Evolutionary conservation across 2,113 vertebrate species (phyloP).

Genomic region (Mirza zaza): DNA sequence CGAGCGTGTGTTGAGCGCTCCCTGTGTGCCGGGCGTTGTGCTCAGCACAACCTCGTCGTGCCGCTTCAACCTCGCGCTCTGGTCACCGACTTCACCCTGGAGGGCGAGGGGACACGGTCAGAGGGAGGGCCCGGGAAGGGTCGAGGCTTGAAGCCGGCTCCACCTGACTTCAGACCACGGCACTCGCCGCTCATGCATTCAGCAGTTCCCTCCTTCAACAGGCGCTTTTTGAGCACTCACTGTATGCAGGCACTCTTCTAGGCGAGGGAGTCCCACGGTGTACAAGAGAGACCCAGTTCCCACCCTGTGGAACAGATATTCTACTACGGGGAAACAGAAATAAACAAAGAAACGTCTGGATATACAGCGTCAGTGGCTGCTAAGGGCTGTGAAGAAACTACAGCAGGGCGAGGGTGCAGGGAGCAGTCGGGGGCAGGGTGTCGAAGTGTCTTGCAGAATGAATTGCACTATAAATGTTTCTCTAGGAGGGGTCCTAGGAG

Average conservation of each 20-base stretch:
- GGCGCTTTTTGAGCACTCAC: not conserved
- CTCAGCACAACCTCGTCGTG: not conserved
- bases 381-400: not conserved
- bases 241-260: too few species aligned
- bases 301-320: not conserved
- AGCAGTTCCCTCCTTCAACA: not conserved
- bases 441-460: not conserved
- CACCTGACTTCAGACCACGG: not conserved
- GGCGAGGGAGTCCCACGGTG: too few species aligned
- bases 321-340: not conserved
- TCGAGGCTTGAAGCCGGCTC: not conserved
- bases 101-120: not conserved
- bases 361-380: not conserved
- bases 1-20: not conserved
- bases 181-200: fast-evolving
- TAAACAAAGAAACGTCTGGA: not conserved
- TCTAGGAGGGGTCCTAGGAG: not conserved
- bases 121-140: not conserved
- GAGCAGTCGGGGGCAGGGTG: not conserved
- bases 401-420: not conserved
- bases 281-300: not conserved
- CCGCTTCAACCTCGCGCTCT: fast-evolving
- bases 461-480: not conserved
- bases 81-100: not conserved
- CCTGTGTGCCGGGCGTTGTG: fast-evolving